phyloP scores from a whole-genome alignment of 37 sponge, comb jelly and placozoan species.

The Tethya wilhelma region DNA sequence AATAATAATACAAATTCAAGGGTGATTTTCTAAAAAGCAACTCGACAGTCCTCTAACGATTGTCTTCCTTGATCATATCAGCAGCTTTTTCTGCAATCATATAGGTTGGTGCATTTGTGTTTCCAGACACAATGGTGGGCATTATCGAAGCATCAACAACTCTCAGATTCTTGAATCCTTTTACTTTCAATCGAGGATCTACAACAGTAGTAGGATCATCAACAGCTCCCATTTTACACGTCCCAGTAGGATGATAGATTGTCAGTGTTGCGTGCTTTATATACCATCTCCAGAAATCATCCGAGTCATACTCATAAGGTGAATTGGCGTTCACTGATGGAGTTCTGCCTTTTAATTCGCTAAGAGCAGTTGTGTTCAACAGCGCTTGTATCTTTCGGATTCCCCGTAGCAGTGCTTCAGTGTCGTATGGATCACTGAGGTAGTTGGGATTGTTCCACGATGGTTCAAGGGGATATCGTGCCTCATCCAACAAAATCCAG shows the following conservation, averaged over 20 bases:
- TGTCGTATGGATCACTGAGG: slow-evolving; percentile 52
- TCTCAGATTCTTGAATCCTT: slow-evolving; percentile 66
- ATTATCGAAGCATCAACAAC: slow-evolving; percentile 92
- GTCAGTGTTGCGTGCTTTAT: slow-evolving; percentile 53
- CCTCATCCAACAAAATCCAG: slow-evolving; percentile 32
- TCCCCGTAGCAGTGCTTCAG: slow-evolving; percentile 56
- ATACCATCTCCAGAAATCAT: slow-evolving; percentile 77
- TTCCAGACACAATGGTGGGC: slow-evolving; percentile 77
- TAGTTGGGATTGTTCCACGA: slow-evolving; percentile 82
- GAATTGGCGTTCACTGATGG: slow-evolving; percentile 16
- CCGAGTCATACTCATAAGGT: slow-evolving; percentile 54
- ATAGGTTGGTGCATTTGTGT: slow-evolving; percentile 71
- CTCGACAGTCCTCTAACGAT: background rate
- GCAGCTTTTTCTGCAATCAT: slow-evolving; percentile 95
- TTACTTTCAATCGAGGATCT: slow-evolving; percentile 69
- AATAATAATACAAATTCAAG: no score
- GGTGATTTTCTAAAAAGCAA: no score
- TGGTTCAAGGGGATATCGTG: slow-evolving; percentile 24
- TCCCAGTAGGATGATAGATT: slow-evolving; percentile 67
- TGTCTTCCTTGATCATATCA: slow-evolving; percentile 84
- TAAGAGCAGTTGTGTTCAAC: slow-evolving; percentile 46
- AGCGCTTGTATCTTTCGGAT: slow-evolving; percentile 56
- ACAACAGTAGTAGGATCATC: slow-evolving; percentile 78
- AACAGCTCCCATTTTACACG: slow-evolving; percentile 80
- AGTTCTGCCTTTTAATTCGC: background rate